Conservation (phyloP, 2,797 vertebrate species). For the Brachymystax lenok region DNA sequence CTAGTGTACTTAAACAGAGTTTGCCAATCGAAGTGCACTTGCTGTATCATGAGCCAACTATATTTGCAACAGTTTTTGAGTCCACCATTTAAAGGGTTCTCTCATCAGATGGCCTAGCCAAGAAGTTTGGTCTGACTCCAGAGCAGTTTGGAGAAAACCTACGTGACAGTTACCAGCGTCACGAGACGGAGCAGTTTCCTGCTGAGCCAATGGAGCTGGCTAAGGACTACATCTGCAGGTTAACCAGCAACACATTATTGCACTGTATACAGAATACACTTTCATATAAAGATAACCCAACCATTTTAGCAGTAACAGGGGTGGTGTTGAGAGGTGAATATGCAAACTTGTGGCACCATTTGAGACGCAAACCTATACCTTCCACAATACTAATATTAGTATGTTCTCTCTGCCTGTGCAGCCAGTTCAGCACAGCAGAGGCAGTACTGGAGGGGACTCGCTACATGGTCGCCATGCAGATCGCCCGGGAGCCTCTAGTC, state of each 20-base stretch:
- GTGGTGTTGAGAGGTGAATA: no score
- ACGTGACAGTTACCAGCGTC: constrained; percentile 90
- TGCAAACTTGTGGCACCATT: no score
- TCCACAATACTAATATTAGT: not conserved
- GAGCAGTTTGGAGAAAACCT: constrained; percentile 91
- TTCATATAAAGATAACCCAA: not conserved
- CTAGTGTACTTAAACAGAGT: not conserved
- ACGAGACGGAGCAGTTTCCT: constrained; percentile 89
- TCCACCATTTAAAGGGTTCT: not conserved
- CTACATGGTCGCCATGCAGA: constrained; percentile 91
- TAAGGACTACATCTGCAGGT: constrained; percentile 91
- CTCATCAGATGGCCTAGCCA: constrained; percentile 82
- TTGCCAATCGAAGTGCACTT: not conserved
- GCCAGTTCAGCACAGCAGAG: constrained; percentile 85
- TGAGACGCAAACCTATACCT: not conserved
- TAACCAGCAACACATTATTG: not conserved
- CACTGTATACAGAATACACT: not conserved
- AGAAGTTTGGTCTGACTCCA: constrained; percentile 89
- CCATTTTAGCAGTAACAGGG: not conserved
- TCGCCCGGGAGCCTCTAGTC: constrained; percentile 88
- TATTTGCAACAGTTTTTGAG: not conserved
- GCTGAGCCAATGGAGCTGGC: constrained; percentile 88
- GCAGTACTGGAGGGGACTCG: constrained; percentile 87
- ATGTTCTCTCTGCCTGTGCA: constrained; percentile 40
- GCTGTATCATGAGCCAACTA: not conserved